Evolutionary conservation across 2,797 vertebrate genomes (phyloP).

Genomic region (Yasuhikotakia modesta): DNA sequence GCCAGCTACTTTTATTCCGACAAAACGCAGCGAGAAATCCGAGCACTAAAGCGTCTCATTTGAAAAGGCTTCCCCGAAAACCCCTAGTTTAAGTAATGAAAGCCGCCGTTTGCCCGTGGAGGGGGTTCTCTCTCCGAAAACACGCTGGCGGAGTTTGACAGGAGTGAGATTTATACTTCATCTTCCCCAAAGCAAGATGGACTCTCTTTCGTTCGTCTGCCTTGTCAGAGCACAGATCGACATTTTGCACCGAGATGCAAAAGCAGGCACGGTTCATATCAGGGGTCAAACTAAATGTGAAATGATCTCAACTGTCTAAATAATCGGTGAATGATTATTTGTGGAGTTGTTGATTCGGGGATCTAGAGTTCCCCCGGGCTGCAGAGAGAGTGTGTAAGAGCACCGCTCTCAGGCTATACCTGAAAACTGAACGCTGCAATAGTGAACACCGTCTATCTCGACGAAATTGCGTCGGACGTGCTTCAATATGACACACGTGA

Average conservation of each 20-base stretch:
- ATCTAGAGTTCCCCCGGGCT: conserved; percentile 61
- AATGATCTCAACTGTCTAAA: conserved; percentile 33
- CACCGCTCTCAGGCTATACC: conserved; percentile 73
- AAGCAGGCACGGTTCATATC: conserved; percentile 73
- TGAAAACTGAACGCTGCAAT: conserved; percentile 72
- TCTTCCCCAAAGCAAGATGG: conserved; percentile 93
- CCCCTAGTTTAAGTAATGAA: conserved; percentile 73
- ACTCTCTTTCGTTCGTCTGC: conserved; percentile 88
- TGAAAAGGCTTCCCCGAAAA: conserved; percentile 66
- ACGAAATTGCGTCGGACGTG: conserved; percentile 48
- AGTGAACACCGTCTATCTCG: conserved; percentile 38
- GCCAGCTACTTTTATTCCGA: conserved; percentile 80
- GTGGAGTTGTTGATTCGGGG: conserved; percentile 53
- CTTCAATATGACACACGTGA: conserved; percentile 57
- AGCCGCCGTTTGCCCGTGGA: conserved; percentile 51
- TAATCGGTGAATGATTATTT: neutral
- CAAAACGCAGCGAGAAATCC: conserved; percentile 70
- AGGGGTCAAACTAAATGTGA: conserved; percentile 46
- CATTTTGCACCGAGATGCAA: conserved; percentile 90
- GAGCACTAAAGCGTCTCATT: conserved; percentile 64
- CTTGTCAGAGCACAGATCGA: conserved; percentile 90
- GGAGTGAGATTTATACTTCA: conserved; percentile 84
- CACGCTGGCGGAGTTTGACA: conserved; percentile 80
- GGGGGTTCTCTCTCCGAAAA: conserved; percentile 65
- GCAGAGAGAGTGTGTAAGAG: conserved; percentile 50